These are phyloP conservation scores for Parotia lawesii DNA, from an alignment of 2,113 vertebrate genomes.

Conservation along the genomic window DNA sequence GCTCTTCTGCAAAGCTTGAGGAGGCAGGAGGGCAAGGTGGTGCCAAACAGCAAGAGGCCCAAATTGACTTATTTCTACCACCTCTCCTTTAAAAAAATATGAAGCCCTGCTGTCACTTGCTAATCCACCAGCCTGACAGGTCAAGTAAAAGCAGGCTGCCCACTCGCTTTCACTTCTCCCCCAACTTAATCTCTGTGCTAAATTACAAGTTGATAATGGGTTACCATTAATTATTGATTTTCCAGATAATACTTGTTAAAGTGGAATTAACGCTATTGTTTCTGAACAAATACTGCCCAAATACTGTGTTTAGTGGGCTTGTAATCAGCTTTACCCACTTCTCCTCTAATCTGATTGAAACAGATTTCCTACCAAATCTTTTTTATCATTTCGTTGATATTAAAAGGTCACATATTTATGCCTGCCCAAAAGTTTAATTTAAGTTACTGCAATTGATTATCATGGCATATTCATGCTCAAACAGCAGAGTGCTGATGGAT, in stretches of 20 bases:
- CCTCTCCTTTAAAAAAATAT: not conserved
- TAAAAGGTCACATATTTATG: constrained; percentile 79
- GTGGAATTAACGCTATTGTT: constrained; percentile 79
- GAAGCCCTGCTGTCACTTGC: not conserved
- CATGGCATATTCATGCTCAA: not conserved
- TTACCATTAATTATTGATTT: constrained; percentile 77
- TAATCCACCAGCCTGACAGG: constrained; percentile 44
- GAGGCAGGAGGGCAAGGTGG: not conserved
- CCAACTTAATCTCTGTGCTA: constrained; percentile 2
- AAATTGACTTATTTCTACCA: constrained; percentile 30
- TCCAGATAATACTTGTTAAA: constrained; percentile 75
- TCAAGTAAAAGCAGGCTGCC: constrained; percentile 59
- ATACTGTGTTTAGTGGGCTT: constrained; percentile 76
- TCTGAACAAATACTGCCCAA: constrained; percentile 75
- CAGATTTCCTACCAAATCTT: constrained; percentile 84
- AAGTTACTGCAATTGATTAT: constrained; percentile 65
- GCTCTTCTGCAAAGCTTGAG: not conserved
- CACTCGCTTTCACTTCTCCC: constrained; percentile 42
- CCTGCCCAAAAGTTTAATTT: constrained; percentile 72
- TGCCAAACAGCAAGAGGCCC: not conserved
- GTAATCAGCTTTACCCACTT: constrained; percentile 89
- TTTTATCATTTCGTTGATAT: constrained; percentile 80
- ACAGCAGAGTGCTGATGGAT: not conserved
- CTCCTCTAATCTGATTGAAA: constrained; percentile 83
- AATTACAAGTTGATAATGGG: constrained; percentile 59